A percentile compares a stretch with the other conserved stretches of the same genome.
phyloP scores from a whole-genome alignment of 2,888 invertebrate genomes.

The Antheraea yamamai region DNA sequence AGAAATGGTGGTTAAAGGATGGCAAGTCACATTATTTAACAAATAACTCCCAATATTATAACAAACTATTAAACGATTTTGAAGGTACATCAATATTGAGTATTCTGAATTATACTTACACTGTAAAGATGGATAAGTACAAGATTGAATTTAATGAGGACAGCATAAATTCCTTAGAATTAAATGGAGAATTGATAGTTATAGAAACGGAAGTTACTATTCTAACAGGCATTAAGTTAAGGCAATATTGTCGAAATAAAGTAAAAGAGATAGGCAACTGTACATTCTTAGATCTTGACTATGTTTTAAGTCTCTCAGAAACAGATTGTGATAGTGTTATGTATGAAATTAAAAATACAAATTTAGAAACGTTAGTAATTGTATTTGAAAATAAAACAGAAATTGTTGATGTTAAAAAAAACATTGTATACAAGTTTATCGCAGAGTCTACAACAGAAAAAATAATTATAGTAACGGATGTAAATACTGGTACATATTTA shows the following conservation, averaged over 20 bases:
- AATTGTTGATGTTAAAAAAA: neutral
- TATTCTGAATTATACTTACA: neutral
- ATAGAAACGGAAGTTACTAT: constrained; percentile 11
- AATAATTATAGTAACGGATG: neutral
- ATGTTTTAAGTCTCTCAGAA: neutral
- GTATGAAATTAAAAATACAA: neutral
- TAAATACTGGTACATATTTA: neutral
- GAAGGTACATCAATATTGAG: neutral
- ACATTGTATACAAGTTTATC: neutral
- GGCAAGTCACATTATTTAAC: constrained; percentile 7
- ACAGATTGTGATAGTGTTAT: neutral
- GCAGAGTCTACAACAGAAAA: neutral
- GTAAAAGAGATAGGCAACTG: neutral
- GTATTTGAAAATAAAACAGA: neutral
- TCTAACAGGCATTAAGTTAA: constrained; percentile 2
- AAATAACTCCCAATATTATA: neutral
- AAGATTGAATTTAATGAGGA: constrained; percentile 10
- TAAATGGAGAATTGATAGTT: neutral
- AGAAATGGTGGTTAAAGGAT: constrained; percentile 21
- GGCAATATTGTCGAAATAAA: neutral
- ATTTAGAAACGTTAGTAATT: neutral
- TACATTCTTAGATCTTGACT: constrained; percentile 7
- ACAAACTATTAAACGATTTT: constrained; percentile 6
- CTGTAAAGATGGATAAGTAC: neutral
- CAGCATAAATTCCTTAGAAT: neutral